Conservation (phyloP, 2,888 invertebrate genomes). For the Rutpela maculata region DNA sequence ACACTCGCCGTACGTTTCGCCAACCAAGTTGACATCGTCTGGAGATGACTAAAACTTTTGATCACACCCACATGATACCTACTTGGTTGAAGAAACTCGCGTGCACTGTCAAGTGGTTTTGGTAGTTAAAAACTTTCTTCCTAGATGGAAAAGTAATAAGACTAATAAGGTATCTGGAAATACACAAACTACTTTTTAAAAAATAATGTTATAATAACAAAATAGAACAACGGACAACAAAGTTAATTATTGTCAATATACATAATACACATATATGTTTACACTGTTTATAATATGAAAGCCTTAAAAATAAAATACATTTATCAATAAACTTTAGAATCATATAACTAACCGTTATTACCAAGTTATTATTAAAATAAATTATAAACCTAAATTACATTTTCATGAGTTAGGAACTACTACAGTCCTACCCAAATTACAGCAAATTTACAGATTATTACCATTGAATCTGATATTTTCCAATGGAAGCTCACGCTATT, state of each 20-base stretch:
- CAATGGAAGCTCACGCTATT: no score
- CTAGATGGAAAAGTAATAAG: no score
- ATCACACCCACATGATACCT: no score
- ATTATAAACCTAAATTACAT: background rate
- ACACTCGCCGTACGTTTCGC: background rate
- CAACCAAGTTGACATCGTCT: background rate
- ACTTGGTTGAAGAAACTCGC: no score
- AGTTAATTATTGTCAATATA: conserved; percentile 10
- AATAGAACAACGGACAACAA: background rate
- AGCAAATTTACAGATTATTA: no score
- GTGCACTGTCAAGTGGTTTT: no score
- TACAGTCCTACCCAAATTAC: no score
- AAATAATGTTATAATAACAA: background rate
- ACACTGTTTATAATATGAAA: background rate
- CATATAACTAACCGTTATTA: background rate
- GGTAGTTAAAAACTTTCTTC: no score
- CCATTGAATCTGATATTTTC: no score
- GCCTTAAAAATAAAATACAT: background rate
- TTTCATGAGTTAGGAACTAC: background rate
- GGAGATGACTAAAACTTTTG: background rate
- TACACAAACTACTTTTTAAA: background rate
- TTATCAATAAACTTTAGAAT: background rate
- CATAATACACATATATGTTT: conserved; percentile 3
- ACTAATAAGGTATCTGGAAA: background rate
- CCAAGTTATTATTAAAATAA: background rate